Evolutionary conservation across 2,797 vertebrate genomes (phyloP).

Genomic region (Microhierax caerulescens): DNA sequence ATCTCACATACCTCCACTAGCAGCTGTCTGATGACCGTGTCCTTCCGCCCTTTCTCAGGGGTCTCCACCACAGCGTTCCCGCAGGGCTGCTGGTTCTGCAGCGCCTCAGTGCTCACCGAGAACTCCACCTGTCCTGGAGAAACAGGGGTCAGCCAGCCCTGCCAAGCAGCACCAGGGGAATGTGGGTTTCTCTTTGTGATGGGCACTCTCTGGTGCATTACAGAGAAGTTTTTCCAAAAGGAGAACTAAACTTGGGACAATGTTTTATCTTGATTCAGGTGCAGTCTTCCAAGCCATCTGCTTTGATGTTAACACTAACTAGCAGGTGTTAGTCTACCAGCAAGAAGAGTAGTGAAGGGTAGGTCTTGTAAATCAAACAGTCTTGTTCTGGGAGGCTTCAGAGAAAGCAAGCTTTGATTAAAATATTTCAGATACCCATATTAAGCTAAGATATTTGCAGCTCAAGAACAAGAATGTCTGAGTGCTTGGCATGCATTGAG

Average conservation of each 20-base stretch:
- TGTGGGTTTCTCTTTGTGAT: not conserved
- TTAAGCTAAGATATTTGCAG: not conserved
- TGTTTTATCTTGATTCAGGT: not conserved
- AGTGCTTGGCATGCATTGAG: not conserved
- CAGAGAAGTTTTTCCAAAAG: not conserved
- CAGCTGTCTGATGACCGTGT: conserved; percentile 60
- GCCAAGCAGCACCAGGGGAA: not conserved
- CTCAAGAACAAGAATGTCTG: not conserved
- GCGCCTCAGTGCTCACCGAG: conserved; percentile 8
- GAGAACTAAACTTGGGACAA: not conserved
- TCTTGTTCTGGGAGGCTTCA: not conserved
- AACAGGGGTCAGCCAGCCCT: not conserved
- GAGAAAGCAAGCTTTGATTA: not conserved
- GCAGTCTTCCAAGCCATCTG: not conserved
- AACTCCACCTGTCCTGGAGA: conserved; percentile 45
- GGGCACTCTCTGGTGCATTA: not conserved
- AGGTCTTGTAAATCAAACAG: not conserved
- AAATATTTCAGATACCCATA: not conserved
- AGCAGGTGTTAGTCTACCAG: not conserved
- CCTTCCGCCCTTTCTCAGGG: conserved; percentile 34
- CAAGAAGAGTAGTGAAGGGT: not conserved
- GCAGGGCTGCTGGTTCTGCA: not conserved
- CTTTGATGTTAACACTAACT: too few species aligned
- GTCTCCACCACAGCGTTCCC: not conserved
- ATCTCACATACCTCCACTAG: conserved; percentile 41